Conservation (phyloP, 64 coral and sea anemone species). For the Cladopsammia gracilis region DNA sequence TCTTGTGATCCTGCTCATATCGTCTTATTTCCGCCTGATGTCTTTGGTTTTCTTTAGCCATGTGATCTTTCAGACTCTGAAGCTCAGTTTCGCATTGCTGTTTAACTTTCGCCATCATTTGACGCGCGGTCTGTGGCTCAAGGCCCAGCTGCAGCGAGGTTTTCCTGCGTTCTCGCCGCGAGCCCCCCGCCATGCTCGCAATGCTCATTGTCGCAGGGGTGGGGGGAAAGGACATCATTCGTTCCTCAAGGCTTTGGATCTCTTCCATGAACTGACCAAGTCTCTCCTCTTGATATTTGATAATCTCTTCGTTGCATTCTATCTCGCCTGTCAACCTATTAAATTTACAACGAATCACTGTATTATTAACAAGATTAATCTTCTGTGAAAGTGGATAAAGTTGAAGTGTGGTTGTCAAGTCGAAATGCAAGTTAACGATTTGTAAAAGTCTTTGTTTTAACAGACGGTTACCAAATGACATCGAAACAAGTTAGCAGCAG, state of each 20-base stretch:
- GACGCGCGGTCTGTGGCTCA: constrained; percentile 85
- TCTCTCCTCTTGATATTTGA: constrained; percentile 92
- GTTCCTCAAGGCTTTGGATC: constrained; percentile 77
- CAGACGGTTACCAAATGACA: too few species aligned
- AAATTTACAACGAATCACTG: background rate
- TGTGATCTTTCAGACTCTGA: constrained; percentile 81
- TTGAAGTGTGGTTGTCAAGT: too few species aligned
- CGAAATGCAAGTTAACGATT: too few species aligned
- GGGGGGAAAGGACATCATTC: constrained; percentile 59
- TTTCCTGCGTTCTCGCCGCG: constrained; percentile 61
- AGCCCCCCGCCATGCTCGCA: constrained; percentile 55
- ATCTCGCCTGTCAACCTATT: constrained; percentile 73
- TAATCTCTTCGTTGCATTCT: constrained; percentile 97
- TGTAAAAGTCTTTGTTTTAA: too few species aligned
- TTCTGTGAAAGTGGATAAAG: background rate
- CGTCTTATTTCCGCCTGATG: constrained; percentile 86
- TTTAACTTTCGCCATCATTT: constrained; percentile 95
- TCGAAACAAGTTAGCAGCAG: too few species aligned
- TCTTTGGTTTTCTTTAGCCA: constrained; percentile 82
- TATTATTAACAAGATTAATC: background rate
- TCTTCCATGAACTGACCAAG: constrained; percentile 89
- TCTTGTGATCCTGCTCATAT: constrained; percentile 87
- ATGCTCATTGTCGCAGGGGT: constrained; percentile 75
- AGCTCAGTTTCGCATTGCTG: constrained; percentile 93
- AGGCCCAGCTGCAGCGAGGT: constrained; percentile 37